Percentiles rank a stretch among this genome's conserved stretches.
phyloP scores from a whole-genome alignment of 2,113 vertebrate genomes.

The Gila orcuttii region DNA sequence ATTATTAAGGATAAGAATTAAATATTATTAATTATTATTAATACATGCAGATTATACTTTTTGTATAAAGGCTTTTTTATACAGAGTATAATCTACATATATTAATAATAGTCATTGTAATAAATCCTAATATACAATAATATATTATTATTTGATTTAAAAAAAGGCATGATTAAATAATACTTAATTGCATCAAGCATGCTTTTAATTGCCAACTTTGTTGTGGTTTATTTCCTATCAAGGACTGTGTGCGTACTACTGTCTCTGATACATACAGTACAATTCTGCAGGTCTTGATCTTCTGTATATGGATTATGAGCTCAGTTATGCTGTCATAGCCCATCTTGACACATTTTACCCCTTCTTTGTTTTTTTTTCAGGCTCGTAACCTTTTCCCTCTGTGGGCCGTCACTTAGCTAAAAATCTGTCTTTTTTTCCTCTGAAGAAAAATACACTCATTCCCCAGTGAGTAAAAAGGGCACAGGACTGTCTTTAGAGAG shows the following conservation, averaged over 20 bases:
- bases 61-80: not conserved
- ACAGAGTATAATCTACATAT: not conserved
- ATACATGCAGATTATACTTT: not conserved
- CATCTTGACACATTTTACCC: constrained; percentile 29
- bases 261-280: not conserved
- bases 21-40: not conserved
- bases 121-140: too few species aligned
- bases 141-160: not conserved
- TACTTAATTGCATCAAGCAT: not conserved
- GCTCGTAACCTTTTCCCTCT: constrained; percentile 51
- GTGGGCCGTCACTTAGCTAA: constrained; percentile 44
- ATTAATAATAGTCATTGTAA: not conserved
- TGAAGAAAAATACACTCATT: constrained; percentile 21
- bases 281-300: not conserved
- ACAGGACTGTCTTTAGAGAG: constrained; percentile 29
- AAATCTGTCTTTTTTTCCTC: constrained; percentile 13
- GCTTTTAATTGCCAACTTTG: not conserved
- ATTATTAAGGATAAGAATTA: not conserved
- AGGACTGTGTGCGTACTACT: not conserved
- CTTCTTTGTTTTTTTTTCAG: constrained; percentile 2
- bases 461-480: constrained; percentile 35
- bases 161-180: not conserved
- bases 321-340: not conserved
- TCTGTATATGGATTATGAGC: constrained; percentile 34
- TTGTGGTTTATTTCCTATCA: not conserved